Base-by-base conservation (phyloP, 2,888 invertebrate species). In the Boloria selene region DNA sequence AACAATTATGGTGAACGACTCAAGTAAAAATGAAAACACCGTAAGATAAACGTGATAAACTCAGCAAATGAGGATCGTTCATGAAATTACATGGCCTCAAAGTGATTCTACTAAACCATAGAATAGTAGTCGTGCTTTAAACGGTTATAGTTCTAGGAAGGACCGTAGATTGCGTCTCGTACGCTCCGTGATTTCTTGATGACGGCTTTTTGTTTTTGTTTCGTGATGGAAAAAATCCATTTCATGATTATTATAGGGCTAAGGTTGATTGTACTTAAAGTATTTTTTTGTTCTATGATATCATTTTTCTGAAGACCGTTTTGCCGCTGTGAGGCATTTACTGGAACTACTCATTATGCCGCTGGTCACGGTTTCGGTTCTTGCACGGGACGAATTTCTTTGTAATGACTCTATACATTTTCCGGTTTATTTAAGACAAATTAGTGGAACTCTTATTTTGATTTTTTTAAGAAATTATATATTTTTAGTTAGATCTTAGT, bases 121-220 rank as follows among this genome's bases (percentile, higher is more conserved):
- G 69, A 67, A 64, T 65, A 69, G 69, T 70, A 67, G 68, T 71
- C 72, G 72, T 69, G 72, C 58, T 65, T 71, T 67, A 72, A 68
- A 76, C 72, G 75, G 72, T 73, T 76, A 76, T 77, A 72, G 72
- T 79, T 78, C 77, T 65, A 26, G 64, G 78, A 77, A 76, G 69
- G 61, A 68, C 54, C 62, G 71, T 72, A 72, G 75, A 75, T 75
- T 74, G 75, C 75, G 70, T 69, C 49, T 17, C 49, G 59, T 64
- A 53, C 61, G 58, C 55, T 55, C 67, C 69, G 69, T 72, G 69
- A 61, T 64, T 69, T 63, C 67, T 69, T 56, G 66, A 59, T 26
- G 59, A 53, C 54, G 52, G 63, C 31, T 44, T 42, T 31, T 59
- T 59, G 44, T 18, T 68, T 61, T 42, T 64, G 50, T 45, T 13